Evolutionary conservation across 2,113 vertebrate species (phyloP).

Genomic region (Propithecus coquereli): DNA sequence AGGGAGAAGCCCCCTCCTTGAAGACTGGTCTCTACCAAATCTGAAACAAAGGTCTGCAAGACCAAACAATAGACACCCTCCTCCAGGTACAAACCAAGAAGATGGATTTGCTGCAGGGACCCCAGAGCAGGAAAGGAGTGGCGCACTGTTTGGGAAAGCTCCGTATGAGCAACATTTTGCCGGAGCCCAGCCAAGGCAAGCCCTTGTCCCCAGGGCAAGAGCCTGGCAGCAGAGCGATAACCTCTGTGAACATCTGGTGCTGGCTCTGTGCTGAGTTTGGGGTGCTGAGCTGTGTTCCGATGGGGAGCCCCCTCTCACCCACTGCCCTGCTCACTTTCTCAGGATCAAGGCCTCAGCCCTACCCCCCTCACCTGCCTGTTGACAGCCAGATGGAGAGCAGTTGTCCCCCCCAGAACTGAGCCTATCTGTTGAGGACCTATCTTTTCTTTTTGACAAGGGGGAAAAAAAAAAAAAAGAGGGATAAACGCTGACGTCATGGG

Average conservation of each 20-base stretch:
- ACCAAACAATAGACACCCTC: neutral
- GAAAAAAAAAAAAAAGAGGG: neutral
- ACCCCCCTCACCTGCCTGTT: neutral
- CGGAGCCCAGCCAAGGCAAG: neutral
- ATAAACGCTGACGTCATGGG: conserved; percentile 67
- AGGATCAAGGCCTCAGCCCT: neutral
- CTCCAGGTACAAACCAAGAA: neutral
- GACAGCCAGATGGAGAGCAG: neutral
- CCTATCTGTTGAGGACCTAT: neutral
- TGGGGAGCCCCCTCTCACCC: neutral
- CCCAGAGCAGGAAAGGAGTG: neutral
- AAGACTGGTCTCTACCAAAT: neutral
- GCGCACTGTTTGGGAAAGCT: neutral
- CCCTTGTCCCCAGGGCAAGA: neutral
- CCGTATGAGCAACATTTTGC: neutral
- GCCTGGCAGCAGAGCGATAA: neutral
- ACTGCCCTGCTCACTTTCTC: neutral
- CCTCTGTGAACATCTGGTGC: conserved; percentile 46
- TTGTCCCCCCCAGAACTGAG: neutral
- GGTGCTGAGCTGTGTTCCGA: neutral
- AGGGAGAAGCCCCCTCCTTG: neutral
- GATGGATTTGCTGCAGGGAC: neutral
- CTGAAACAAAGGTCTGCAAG: neutral
- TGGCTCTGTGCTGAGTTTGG: neutral
- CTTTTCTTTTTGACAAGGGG: conserved; percentile 37